Evolutionary conservation across 2,797 vertebrate species (phyloP).

Genomic region (Hypotaenidia okinawae): DNA sequence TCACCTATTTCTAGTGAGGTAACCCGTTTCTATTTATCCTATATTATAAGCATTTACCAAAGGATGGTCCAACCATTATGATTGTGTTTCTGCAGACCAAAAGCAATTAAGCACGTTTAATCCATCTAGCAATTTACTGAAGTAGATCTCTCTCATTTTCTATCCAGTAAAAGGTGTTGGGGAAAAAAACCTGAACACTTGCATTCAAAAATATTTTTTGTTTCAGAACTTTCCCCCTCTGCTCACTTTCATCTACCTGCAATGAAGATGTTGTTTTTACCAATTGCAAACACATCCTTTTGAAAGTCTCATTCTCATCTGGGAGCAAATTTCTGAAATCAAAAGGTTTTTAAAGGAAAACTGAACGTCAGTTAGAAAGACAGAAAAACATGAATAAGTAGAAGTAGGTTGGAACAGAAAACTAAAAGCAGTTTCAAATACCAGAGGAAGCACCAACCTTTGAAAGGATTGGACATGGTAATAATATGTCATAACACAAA

Average conservation of each 20-base stretch:
- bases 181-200: neutral
- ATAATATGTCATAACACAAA: neutral
- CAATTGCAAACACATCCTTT: neutral
- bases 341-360: constrained; percentile 8
- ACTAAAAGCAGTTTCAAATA: neutral
- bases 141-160: neutral
- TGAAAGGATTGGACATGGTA: neutral
- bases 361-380: neutral
- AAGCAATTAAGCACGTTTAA: constrained; percentile 17
- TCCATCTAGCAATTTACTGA: neutral
- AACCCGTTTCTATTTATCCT: neutral
- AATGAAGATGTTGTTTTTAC: neutral
- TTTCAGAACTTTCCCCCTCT: neutral
- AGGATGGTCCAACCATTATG: neutral
- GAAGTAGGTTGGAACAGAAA: neutral
- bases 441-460: neutral
- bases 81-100: neutral
- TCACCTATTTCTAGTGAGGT: neutral
- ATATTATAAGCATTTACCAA: neutral
- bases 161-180: neutral
- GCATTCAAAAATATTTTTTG: neutral
- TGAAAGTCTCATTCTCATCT: neutral
- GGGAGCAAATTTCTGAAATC: constrained; percentile 33
- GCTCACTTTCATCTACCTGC: neutral
- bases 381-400: neutral